phyloP scores from a whole-genome alignment of 2,797 vertebrate species.

The Dicrostonyx torquatus region DNA sequence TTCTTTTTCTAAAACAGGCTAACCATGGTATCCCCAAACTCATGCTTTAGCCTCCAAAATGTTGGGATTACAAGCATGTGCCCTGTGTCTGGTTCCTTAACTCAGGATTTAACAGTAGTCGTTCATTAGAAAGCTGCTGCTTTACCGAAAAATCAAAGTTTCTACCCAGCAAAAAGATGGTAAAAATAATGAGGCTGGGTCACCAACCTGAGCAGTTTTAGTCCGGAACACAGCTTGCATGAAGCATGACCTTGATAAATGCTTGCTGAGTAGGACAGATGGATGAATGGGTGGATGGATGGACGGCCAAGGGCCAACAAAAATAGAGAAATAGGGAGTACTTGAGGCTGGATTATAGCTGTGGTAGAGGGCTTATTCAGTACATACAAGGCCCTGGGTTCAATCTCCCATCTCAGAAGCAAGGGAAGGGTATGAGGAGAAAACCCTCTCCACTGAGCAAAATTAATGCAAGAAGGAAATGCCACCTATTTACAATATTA shows the following conservation, averaged over 20 bases:
- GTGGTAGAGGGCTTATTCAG: neutral
- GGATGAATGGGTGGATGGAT: neutral
- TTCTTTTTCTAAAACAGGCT: neutral
- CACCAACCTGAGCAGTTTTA: neutral
- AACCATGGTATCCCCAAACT: neutral
- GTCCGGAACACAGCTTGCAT: neutral
- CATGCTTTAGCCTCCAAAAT: neutral
- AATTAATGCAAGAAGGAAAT: conserved; percentile 31
- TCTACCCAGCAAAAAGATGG: neutral
- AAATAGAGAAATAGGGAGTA: neutral
- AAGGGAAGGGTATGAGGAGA: neutral
- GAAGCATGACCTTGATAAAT: neutral
- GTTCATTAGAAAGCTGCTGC: neutral
- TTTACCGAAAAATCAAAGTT: conserved; percentile 40
- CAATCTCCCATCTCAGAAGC: neutral
- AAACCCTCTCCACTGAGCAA: neutral
- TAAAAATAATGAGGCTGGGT: neutral
- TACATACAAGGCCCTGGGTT: neutral
- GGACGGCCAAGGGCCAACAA: neutral
- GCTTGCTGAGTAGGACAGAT: neutral
- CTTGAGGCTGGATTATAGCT: neutral
- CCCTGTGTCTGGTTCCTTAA: neutral
- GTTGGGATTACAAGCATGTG: neutral
- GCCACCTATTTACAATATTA: conserved; percentile 36
- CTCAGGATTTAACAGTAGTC: neutral